These are phyloP conservation scores for Parnassius apollo DNA, from an alignment of 2,888 invertebrate species.

Conservation along the genomic window DNA sequence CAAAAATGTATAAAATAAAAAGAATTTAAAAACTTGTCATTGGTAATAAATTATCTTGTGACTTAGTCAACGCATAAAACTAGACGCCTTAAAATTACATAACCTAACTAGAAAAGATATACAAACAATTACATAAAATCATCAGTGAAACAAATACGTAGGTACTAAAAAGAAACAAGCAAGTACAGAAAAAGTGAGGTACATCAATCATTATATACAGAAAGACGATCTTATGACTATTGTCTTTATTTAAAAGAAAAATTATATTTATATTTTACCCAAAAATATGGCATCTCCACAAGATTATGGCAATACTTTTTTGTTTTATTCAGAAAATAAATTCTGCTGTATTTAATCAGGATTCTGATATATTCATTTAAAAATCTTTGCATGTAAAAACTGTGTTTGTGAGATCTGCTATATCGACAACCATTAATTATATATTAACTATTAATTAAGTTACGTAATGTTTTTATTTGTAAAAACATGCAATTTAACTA, in stretches of 20 bases:
- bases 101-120: conserved; percentile 34
- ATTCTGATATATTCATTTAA: no score
- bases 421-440: no score
- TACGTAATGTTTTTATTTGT: no score
- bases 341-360: not conserved
- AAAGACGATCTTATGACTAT: conserved; percentile 56
- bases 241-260: conserved; percentile 47
- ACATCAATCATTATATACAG: conserved; percentile 49
- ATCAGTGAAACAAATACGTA: conserved; percentile 41
- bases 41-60: conserved; percentile 80
- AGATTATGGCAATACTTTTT: conserved; percentile 67
- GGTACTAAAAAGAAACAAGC: conserved; percentile 49
- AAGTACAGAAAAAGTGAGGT: conserved; percentile 62
- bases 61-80: conserved; percentile 76
- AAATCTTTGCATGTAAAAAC: no score
- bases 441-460: no score
- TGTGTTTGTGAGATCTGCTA: no score
- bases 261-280: conserved; percentile 41
- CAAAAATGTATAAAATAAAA: conserved; percentile 52
- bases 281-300: conserved; percentile 74
- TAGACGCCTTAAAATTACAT: conserved; percentile 45
- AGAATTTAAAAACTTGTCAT: conserved; percentile 77
- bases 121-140: conserved; percentile 39
- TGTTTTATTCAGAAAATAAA: not conserved
- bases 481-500: no score